A percentile compares a stretch with the other conserved stretches of the same genome.
These are phyloP conservation scores for Recurvirostra avosetta DNA, from an alignment of 2,113 vertebrate species.

Conservation along the genomic window DNA sequence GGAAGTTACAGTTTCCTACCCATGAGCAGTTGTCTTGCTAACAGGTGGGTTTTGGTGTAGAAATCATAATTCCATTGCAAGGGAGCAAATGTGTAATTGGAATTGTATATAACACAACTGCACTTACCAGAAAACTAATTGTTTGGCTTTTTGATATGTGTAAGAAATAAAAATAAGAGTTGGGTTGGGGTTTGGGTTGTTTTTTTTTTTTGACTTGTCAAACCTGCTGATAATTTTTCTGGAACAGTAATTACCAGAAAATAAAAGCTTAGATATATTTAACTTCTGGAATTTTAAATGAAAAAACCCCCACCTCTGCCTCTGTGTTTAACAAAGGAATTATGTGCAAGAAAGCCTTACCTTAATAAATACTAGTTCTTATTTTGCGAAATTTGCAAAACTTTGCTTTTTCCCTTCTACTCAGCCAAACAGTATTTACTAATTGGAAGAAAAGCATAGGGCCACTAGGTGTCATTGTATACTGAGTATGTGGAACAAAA, in stretches of 20 bases:
- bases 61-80: neutral
- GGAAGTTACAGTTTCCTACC: neutral
- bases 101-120: neutral
- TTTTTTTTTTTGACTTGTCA: neutral
- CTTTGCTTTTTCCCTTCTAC: neutral
- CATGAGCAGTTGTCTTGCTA: neutral
- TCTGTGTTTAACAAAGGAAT: neutral
- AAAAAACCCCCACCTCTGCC: neutral
- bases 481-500: neutral
- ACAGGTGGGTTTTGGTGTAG: neutral
- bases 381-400: neutral
- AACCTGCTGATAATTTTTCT: neutral
- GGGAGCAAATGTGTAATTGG: neutral
- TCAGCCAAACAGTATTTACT: neutral
- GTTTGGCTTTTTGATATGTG: neutral
- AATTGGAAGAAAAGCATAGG: neutral
- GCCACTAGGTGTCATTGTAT: neutral
- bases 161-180: neutral
- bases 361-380: neutral
- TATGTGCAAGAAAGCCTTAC: neutral
- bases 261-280: neutral
- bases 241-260: neutral
- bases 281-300: neutral
- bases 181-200: neutral
- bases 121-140: neutral